Evolutionary conservation across 1,140 invertebrate genomes (phyloP), one percentile per base, ranked within the genome.

Genomic region (Bombus sylvicola): DNA sequence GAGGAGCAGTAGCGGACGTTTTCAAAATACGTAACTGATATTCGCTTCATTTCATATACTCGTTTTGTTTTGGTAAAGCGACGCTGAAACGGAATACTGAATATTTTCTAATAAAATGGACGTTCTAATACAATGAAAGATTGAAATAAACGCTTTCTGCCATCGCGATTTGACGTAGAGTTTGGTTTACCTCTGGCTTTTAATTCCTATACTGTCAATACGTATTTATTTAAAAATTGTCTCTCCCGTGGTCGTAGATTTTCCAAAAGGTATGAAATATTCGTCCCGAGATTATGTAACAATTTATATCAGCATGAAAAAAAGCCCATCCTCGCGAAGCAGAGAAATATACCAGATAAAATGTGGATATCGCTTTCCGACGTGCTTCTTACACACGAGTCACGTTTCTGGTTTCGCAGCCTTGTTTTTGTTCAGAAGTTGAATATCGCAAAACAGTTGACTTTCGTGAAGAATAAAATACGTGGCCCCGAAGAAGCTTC

Each of bases 381-480:
- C 8, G 15, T 31, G 71, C 39, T 28, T 73, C 71, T 12, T 31
- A 73, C 71, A 73, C 71, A 73, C 41, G 71, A 73, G 71, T 73
- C 71, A 73, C 71, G 71, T 73, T 73, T 73, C 71, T 73, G 43
- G 43, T 73, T 73, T 31, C 71, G 41, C 13, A 22, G 71, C 71
- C 41, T 43, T 73, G 71, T 73, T 73, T 73, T 73, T 73, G 41
- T 31, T 43, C 71, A 47, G 6, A 43, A n/a, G n/a, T n/a, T 47
- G 71, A 73, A 43, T 47, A 73, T 73, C 71, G 71, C 71, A 73
- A 73, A 73, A 73, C 71, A 47, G 71, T 73, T 22, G 41, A 73
- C 41, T 73, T 73, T 41, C 71, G 71, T 1, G n/a, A 31, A 41
- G 18, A 43, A 31, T 73, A 73, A 73, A 73, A 28, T 73, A 43